Base-by-base conservation (phyloP, 2,797 vertebrate species). In the Trematomus bernacchii region DNA sequence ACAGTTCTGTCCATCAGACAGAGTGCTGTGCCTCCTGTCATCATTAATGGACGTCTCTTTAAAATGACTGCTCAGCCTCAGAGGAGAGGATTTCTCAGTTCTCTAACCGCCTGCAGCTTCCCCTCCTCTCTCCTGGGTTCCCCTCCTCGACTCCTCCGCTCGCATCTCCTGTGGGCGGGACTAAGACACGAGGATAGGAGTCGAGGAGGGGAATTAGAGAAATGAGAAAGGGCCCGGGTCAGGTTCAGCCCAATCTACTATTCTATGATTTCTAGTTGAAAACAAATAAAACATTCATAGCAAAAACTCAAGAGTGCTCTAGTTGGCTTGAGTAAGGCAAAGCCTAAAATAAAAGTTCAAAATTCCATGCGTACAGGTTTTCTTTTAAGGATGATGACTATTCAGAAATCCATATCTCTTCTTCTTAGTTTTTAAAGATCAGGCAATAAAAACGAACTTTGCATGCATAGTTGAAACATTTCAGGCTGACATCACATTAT, bases 351-450 rank as follows among this genome's bases (percentile, higher is more conserved):
- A 43, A 57, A 59, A 19, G 19, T 61, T 71, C 1, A 21, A 59
- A 63, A 60, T 16, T 62, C 2, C 53, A 27, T 40, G 51, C 18
- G 33, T 65, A 53, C n/a, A 47, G 44, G 19, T 27, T 37, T 8
- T 33, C 4, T 33, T 14, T 37, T 44, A 48, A 42, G 33, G 7
- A n/a, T 2, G 21, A 51, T 6, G 15, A 4, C 47, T 37, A 27
- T 27, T 53, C 47, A 44, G 42, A 74, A 61, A 61, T 55, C 63
- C 11, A 50, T 40, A 52, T 53, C 40, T 58, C 46, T 9, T 68
- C 57, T 7, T 71, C 30, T 61, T 79, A 8, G 67, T 71, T 48
- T 10, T 76, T 23, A 64, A 67, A 83, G 33, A 77, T 58, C 42
- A 69, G 10, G 33, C 47, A 50, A 42, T 76, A 62, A 72, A 21